phyloP scores from a whole-genome alignment of 2,888 invertebrate genomes.

The Apamea crenata region DNA sequence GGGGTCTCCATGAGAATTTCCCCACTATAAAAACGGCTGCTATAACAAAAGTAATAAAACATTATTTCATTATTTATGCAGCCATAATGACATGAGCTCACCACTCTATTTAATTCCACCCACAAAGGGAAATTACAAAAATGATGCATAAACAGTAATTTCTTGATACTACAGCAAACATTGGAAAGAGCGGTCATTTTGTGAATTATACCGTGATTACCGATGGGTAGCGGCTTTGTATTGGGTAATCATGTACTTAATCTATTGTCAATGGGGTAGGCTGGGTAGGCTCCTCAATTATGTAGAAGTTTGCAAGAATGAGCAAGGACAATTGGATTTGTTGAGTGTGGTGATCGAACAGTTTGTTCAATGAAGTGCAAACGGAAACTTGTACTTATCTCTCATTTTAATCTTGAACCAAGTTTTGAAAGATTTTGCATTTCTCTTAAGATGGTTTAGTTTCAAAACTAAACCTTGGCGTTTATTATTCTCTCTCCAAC shows the following conservation, averaged over 20 bases:
- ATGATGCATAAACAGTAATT: constrained; percentile 23
- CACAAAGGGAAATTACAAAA: constrained; percentile 31
- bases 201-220: constrained; percentile 39
- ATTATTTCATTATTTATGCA: constrained; percentile 34
- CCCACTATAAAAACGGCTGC: not conserved
- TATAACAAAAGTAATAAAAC: not conserved
- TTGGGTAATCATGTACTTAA: constrained; percentile 33
- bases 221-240: constrained; percentile 24
- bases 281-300: not conserved
- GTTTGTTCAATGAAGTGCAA: not conserved
- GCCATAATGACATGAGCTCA: constrained; percentile 23
- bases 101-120: constrained; percentile 35
- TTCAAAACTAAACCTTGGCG: not conserved
- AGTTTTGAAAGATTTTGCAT: not conserved
- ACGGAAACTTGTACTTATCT: not conserved
- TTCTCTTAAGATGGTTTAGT: too few species aligned
- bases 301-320: not conserved
- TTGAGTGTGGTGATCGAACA: not conserved
- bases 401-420: not conserved
- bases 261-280: constrained; percentile 9
- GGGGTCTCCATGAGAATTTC: not conserved
- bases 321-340: not conserved
- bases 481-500: not conserved
- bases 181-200: constrained; percentile 33
- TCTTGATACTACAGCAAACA: constrained; percentile 26